Base-by-base conservation (phyloP, 2,888 invertebrate species). In the Zygaena filipendulae region DNA sequence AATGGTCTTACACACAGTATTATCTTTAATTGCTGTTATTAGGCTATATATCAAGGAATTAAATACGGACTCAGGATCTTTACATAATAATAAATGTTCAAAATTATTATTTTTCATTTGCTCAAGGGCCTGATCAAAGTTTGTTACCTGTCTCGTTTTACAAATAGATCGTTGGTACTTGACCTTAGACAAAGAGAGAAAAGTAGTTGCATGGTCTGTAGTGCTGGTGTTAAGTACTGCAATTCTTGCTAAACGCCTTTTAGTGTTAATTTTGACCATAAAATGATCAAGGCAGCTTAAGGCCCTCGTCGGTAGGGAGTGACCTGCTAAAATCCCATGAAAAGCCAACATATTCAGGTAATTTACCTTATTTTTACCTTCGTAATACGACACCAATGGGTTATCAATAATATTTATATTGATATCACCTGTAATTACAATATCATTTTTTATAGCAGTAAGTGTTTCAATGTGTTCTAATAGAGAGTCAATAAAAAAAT, bases 201-300 rank as follows among this genome's bases (percentile, higher is more conserved):
- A n/a, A n/a, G n/a, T n/a, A n/a, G n/a, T n/a, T n/a, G 23, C 13
- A 13, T 23, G 23, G 9, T 23, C 23, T 4, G 23, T 23, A 4
- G 11, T 8, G 10, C n/a, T 13, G 8, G 14, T 10, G 12, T 24
- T 29, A 4, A 29, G 8, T 13, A 29, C 24, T 8, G 24, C 24
- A 19, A 29, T 24, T 11, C 20, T 13, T 8, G 29, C 29, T 4
- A 11, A 11, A 9, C 13, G 4, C 19, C 23, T 29, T 3, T 19
- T 20, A 13, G 13, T 28, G 22, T 25, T 9, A 1, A 30, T 12
- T 18, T 31, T 31, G 4, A 31, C 11, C 7, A 31, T 31, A 13
- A 31, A 20, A 22, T 31, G 31, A 11, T 31, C 31, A 6, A 31
- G 8, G 21, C 31, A 31, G 20, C 26, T 31, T 4, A 13, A 12